These are phyloP conservation scores for Psephotus haematonotus DNA, from an alignment of 2,113 vertebrate genomes.

Conservation along the genomic window DNA sequence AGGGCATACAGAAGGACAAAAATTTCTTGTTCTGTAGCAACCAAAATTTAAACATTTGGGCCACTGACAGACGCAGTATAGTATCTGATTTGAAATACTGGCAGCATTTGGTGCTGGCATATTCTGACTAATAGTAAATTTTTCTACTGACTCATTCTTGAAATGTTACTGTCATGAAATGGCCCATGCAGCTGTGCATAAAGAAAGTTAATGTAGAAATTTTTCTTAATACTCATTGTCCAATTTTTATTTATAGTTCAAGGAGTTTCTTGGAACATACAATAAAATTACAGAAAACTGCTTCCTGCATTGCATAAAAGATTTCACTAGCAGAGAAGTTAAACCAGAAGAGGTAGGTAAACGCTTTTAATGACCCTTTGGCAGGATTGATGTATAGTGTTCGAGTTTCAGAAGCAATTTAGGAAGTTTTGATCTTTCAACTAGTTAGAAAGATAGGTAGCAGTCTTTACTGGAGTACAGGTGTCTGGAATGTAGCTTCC, in stretches of 20 bases:
- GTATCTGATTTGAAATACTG: not conserved
- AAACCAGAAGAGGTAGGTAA: conserved; percentile 89
- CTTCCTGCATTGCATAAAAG: conserved; percentile 96
- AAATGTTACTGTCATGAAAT: not conserved
- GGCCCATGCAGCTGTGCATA: not conserved
- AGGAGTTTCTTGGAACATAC: conserved; percentile 97
- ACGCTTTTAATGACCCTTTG: not conserved
- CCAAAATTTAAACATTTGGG: not conserved
- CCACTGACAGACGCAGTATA: not conserved
- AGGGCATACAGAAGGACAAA: not conserved
- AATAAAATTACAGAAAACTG: conserved; percentile 98
- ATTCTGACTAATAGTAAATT: not conserved
- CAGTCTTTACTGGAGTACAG: not conserved
- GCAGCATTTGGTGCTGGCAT: not conserved
- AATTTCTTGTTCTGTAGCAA: not conserved
- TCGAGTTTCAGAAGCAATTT: not conserved
- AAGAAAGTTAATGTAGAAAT: not conserved
- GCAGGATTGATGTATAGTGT: not conserved
- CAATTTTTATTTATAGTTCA: conserved; percentile 82
- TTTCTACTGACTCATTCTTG: not conserved
- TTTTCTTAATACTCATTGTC: not conserved
- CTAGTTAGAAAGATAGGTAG: not conserved
- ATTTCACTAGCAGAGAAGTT: conserved; percentile 94
- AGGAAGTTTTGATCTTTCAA: not conserved
- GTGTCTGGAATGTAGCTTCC: not conserved